These are phyloP conservation scores for Spea bombifrons DNA, from an alignment of 2,113 vertebrate genomes.

Conservation along the genomic window DNA sequence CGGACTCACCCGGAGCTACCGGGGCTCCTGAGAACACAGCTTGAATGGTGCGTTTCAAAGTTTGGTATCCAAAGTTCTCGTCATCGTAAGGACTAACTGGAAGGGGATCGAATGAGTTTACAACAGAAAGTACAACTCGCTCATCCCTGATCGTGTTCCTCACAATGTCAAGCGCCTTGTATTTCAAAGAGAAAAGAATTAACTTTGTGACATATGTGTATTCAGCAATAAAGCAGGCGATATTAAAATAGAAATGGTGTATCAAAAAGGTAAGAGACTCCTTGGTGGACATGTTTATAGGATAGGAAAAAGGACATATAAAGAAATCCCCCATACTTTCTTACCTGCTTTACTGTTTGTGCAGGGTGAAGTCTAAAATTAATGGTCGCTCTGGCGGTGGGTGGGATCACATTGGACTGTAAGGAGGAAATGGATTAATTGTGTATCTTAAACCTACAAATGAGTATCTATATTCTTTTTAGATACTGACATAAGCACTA, in stretches of 20 bases:
- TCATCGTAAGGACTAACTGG: slow-evolving; percentile 79
- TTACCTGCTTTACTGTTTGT: slow-evolving; percentile 81
- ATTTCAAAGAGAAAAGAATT: neutral
- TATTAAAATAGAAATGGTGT: neutral
- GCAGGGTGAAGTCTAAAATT: slow-evolving; percentile 88
- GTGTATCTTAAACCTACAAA: no score
- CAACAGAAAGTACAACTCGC: slow-evolving; percentile 76
- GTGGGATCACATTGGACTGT: slow-evolving; percentile 82
- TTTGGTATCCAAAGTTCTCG: slow-evolving; percentile 77
- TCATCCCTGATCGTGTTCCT: slow-evolving; percentile 73
- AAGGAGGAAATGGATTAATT: slow-evolving; percentile 1
- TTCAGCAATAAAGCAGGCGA: no score
- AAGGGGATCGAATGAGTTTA: slow-evolving; percentile 75
- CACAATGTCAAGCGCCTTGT: slow-evolving; percentile 76
- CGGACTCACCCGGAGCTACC: slow-evolving; percentile 77
- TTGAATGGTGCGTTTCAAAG: slow-evolving; percentile 79
- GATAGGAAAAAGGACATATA: no score
- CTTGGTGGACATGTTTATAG: neutral
- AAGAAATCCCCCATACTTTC: neutral
- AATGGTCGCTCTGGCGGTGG: slow-evolving; percentile 73
- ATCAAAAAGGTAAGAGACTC: neutral
- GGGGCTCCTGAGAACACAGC: slow-evolving; percentile 77
- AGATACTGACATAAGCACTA: no score
- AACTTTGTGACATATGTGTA: neutral
- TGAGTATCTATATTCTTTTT: no score